phyloP scores from a whole-genome alignment of 2,113 vertebrate genomes.

The Sturnus vulgaris region DNA sequence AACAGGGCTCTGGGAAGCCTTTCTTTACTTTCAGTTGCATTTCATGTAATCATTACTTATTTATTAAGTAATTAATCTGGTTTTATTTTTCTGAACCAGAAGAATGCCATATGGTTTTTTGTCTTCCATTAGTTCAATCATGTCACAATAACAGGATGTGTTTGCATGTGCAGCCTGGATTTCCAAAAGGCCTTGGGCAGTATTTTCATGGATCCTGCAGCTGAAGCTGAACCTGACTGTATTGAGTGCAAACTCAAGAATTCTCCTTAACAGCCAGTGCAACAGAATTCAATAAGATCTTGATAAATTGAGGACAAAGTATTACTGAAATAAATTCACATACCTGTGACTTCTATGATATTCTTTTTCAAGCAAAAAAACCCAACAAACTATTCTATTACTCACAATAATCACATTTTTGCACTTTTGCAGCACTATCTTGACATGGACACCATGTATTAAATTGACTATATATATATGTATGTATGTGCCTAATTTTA shows the following conservation, averaged over 20 bases:
- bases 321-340: background rate
- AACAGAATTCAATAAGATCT: background rate
- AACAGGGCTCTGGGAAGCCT: background rate
- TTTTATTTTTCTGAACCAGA: constrained; percentile 6
- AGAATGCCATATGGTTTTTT: background rate
- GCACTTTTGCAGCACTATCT: background rate
- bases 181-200: background rate
- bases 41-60: background rate
- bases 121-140: constrained; percentile 15
- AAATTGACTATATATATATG: background rate
- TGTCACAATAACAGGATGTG: background rate
- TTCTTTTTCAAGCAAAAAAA: background rate
- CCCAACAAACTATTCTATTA: background rate
- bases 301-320: background rate
- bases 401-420: background rate
- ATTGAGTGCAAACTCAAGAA: background rate
- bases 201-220: background rate
- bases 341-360: background rate
- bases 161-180: background rate
- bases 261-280: background rate
- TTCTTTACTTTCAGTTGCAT: background rate
- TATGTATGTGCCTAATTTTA: background rate
- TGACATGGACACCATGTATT: background rate
- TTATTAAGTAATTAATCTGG: background rate
- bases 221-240: background rate